A percentile compares a stretch with the other conserved stretches of the same genome.
phyloP scores from a whole-genome alignment of 2,113 vertebrate genomes.

The Motacilla alba region DNA sequence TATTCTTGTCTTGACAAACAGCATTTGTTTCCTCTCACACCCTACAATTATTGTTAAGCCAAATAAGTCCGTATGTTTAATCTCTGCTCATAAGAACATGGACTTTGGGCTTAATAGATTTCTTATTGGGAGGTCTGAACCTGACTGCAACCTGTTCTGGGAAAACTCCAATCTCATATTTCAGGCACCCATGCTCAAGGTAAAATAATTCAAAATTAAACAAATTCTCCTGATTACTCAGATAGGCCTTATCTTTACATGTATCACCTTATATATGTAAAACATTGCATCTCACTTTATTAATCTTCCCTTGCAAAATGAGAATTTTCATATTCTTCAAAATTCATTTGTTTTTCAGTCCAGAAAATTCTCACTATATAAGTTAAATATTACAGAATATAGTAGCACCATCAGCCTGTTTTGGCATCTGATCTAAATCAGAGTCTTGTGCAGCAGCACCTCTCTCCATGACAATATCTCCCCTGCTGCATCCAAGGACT shows the following conservation, averaged over 20 bases:
- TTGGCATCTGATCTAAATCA: not conserved
- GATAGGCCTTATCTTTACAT: not conserved
- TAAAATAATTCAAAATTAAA: not conserved
- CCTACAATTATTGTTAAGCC: not conserved
- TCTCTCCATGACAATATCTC: not conserved
- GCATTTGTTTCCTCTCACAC: not conserved
- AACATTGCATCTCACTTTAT: not conserved
- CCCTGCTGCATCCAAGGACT: not conserved
- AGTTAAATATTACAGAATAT: not conserved
- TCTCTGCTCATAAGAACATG: not conserved
- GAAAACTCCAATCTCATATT: not conserved
- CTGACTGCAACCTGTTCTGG: not conserved
- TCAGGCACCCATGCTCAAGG: not conserved
- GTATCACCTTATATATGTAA: not conserved
- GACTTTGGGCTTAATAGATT: not conserved
- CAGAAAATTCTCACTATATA: not conserved
- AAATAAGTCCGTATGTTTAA: not conserved
- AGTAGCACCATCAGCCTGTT: not conserved
- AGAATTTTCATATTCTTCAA: not conserved
- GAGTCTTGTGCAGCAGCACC: not conserved
- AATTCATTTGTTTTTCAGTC: not conserved
- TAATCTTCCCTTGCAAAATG: not conserved
- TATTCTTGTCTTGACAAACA: not conserved
- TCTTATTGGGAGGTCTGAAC: not conserved
- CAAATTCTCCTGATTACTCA: not conserved